Percentiles rank a stretch among this genome's conserved stretches.
phyloP scores from a whole-genome alignment of 1,140 invertebrate genomes.

The Daktulosphaira vitifoliae region DNA sequence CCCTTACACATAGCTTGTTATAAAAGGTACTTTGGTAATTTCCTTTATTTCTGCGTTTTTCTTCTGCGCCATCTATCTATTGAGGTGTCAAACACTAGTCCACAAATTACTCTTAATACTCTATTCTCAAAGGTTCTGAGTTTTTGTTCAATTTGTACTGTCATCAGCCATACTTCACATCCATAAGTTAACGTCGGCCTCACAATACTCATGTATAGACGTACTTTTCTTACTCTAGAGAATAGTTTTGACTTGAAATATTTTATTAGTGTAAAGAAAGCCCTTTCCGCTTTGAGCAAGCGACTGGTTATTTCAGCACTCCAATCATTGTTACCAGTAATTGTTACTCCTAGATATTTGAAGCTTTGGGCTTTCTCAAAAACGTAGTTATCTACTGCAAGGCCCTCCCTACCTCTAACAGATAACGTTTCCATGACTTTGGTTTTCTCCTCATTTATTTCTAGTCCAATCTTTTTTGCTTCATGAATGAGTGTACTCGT shows the following conservation, averaged over 20 bases:
- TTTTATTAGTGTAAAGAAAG: slow-evolving; percentile 1
- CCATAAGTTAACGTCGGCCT: background rate
- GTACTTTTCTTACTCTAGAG: background rate
- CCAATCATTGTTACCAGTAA: slow-evolving; percentile 11
- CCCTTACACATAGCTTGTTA: too few species aligned
- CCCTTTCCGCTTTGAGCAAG: background rate
- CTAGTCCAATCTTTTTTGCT: slow-evolving; percentile 11
- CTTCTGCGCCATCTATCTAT: too few species aligned
- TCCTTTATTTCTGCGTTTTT: too few species aligned
- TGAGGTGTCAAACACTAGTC: too few species aligned
- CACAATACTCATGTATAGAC: background rate
- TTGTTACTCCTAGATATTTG: background rate
- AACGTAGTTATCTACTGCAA: background rate
- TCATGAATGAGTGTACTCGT: background rate
- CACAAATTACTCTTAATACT: background rate
- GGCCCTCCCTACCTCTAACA: background rate
- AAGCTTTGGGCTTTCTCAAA: slow-evolving; percentile 1
- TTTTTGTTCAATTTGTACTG: background rate
- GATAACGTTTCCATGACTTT: background rate
- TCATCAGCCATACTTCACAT: background rate
- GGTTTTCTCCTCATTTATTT: slow-evolving; percentile 23
- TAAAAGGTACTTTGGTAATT: too few species aligned
- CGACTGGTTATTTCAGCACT: background rate
- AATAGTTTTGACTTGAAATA: background rate
- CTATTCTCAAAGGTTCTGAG: background rate